Percentiles rank a stretch among this genome's conserved stretches.
Conservation (phyloP, 2,113 vertebrate species). For the Eretmochelys imbricata region DNA sequence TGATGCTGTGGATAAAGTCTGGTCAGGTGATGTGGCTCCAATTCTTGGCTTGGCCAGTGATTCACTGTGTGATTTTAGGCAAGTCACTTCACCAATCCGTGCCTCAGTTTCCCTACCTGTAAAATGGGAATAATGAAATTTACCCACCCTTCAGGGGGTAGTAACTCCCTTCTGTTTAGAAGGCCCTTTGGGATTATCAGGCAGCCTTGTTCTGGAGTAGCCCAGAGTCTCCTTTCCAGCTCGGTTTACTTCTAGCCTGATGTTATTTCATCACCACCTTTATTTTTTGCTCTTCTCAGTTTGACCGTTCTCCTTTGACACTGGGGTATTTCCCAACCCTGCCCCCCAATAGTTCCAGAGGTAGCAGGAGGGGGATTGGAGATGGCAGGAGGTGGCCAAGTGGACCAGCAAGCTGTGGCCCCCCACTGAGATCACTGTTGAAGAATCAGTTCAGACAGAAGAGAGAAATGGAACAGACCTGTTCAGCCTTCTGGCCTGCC, state of each 20-base stretch:
- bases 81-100: neutral
- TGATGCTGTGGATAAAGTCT: neutral
- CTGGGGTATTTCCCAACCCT: neutral
- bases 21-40: neutral
- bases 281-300: neutral
- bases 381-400: neutral
- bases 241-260: neutral
- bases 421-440: neutral
- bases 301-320: neutral
- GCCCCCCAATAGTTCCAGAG: neutral
- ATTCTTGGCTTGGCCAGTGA: neutral
- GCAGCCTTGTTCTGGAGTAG: neutral
- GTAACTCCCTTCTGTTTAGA: neutral
- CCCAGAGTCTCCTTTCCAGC: neutral
- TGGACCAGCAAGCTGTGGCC: neutral
- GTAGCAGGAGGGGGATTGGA: neutral
- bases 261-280: neutral
- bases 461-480: neutral
- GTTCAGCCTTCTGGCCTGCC: neutral
- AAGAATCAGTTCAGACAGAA: neutral
- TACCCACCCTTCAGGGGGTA: neutral
- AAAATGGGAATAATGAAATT: neutral
- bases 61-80: neutral
- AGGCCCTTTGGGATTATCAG: no score
- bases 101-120: neutral